phyloP scores from a whole-genome alignment of 1,140 invertebrate genomes.

The Lepidotrigona ventralis region DNA sequence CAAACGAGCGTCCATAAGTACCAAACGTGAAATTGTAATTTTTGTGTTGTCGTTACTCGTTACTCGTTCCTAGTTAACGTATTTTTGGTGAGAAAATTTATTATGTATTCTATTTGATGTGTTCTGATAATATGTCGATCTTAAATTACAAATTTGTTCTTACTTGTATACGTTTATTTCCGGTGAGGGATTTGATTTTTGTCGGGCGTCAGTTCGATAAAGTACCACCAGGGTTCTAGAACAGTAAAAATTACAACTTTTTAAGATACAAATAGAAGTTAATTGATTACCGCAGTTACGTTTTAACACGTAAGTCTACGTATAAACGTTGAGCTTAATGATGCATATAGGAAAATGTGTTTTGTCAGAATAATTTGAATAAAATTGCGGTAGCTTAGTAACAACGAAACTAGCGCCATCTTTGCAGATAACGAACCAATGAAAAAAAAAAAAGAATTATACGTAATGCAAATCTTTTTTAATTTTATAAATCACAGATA shows the following conservation, averaged over 20 bases:
- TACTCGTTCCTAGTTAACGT: too few species aligned
- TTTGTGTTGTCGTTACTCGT: background rate
- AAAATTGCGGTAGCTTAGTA: constrained; percentile 42
- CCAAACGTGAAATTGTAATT: background rate
- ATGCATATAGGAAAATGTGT: background rate
- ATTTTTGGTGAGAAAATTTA: constrained; percentile 5
- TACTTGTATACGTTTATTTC: constrained; percentile 49
- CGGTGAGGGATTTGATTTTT: constrained; percentile 66
- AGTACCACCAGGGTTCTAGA: constrained; percentile 23
- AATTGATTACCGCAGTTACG: background rate
- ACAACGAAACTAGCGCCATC: constrained; percentile 41
- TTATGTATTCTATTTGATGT: background rate
- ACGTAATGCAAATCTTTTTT: constrained; percentile 19
- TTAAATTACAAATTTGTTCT: constrained; percentile 13
- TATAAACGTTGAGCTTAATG: background rate
- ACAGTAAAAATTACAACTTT: constrained; percentile 11
- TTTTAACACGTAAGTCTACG: background rate
- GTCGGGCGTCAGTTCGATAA: constrained; percentile 62
- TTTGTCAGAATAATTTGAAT: constrained; percentile 26
- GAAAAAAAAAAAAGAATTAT: constrained; percentile 43
- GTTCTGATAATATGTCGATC: background rate
- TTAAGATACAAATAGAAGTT: constrained; percentile 24
- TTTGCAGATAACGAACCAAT: constrained; percentile 5
- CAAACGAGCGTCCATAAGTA: constrained; percentile 55
- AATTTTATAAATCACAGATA: background rate